These are phyloP conservation scores for Drosophila kanapiae DNA, from an alignment of 1,140 invertebrate species.

Conservation along the genomic window DNA sequence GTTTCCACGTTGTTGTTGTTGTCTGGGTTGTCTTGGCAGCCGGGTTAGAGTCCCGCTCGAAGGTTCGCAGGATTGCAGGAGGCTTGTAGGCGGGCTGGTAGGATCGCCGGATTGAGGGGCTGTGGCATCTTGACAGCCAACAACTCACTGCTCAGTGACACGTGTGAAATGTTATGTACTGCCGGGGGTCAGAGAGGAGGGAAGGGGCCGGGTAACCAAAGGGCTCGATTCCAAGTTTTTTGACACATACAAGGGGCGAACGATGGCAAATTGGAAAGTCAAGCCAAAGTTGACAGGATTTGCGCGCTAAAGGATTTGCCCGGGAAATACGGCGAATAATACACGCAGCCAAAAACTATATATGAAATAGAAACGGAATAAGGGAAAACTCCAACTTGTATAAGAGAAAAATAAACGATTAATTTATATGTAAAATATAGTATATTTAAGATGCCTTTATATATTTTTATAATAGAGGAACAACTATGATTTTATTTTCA, in stretches of 20 bases:
- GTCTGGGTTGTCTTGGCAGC: slow-evolving; percentile 56
- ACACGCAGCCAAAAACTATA: slow-evolving; percentile 6
- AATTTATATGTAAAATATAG: neutral
- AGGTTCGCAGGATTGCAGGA: neutral
- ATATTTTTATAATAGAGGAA: neutral
- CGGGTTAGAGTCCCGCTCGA: slow-evolving; percentile 20
- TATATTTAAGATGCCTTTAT: no score
- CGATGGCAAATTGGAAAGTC: slow-evolving; percentile 71
- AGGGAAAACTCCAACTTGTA: no score
- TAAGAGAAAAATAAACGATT: neutral
- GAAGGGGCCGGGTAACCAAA: no score
- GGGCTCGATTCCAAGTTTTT: slow-evolving; percentile 55
- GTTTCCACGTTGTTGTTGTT: slow-evolving; percentile 19
- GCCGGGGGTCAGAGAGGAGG: slow-evolving; percentile 24
- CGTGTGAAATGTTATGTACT: slow-evolving; percentile 72
- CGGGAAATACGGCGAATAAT: slow-evolving; percentile 46
- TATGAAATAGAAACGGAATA: neutral
- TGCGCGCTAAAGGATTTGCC: slow-evolving; percentile 68
- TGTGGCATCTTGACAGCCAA: slow-evolving; percentile 63
- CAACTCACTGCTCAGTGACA: slow-evolving; percentile 79
- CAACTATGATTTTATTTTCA: neutral
- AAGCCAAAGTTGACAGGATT: slow-evolving; percentile 75
- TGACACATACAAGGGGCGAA: slow-evolving; percentile 70
- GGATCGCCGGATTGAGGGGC: slow-evolving; percentile 17
- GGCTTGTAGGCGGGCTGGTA: neutral